Conservation (phyloP, 2,797 vertebrate genomes). For the Yasuhikotakia modesta region DNA sequence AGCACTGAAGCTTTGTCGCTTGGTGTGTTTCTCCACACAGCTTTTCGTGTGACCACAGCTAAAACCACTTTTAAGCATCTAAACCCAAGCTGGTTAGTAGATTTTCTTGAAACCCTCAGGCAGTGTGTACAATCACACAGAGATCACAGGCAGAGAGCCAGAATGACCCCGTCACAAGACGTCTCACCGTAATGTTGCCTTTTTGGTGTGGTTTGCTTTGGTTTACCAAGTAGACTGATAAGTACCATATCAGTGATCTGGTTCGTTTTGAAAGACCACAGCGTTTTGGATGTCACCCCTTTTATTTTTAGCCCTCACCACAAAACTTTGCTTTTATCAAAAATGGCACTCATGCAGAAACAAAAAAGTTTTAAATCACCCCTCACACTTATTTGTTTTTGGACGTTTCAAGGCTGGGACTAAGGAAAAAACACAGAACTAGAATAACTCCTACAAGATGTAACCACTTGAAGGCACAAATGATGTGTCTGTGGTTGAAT, state of each 20-base stretch:
- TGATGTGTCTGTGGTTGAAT: constrained; percentile 21
- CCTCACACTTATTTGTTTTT: background rate
- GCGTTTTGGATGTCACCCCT: constrained; percentile 5
- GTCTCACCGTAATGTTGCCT: constrained; percentile 25
- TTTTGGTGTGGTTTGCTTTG: constrained; percentile 30
- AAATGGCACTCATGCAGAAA: constrained; percentile 21
- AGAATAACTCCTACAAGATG: constrained; percentile 45
- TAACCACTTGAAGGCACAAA: constrained; percentile 42
- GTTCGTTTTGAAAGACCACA: constrained; percentile 17
- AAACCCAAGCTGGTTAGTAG: constrained; percentile 47
- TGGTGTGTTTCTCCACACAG: constrained; percentile 2
- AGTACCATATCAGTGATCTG: constrained; percentile 24
- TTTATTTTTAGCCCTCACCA: constrained; percentile 33
- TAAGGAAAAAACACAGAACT: constrained; percentile 34
- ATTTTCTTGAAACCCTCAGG: constrained; percentile 52
- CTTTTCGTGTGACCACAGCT: constrained; percentile 47
- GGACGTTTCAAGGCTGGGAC: constrained; percentile 8
- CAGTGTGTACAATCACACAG: constrained; percentile 5
- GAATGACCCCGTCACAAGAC: constrained; percentile 30
- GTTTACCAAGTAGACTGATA: constrained; percentile 41
- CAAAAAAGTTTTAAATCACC: background rate
- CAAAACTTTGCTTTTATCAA: constrained; percentile 31
- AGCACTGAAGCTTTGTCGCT: background rate
- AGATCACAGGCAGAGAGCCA: constrained; percentile 36
- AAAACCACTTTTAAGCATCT: constrained; percentile 37